phyloP scores from a whole-genome alignment of 2,113 vertebrate species.

The Gymnogyps californianus region DNA sequence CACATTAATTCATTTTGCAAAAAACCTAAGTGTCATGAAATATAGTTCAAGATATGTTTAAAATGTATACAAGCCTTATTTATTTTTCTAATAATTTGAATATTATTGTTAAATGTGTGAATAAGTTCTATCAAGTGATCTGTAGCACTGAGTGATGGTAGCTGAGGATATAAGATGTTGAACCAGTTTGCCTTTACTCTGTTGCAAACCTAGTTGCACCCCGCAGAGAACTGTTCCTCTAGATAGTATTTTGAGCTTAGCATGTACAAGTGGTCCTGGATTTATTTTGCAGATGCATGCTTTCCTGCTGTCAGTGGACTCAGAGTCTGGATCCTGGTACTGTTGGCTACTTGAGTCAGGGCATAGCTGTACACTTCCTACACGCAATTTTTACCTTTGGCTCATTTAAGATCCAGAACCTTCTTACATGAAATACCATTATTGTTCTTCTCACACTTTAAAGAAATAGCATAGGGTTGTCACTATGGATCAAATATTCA shows the following conservation, averaged over 20 bases:
- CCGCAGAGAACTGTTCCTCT: neutral
- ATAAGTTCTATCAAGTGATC: neutral
- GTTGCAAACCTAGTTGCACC: neutral
- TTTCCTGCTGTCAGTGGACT: neutral
- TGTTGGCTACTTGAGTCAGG: neutral
- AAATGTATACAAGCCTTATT: neutral
- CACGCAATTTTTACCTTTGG: neutral
- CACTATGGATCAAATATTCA: neutral
- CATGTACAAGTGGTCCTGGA: neutral
- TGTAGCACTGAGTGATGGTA: neutral
- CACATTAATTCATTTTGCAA: neutral
- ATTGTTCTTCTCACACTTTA: neutral
- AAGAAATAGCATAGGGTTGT: neutral
- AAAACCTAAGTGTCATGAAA: accelerated
- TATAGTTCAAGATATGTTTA: neutral
- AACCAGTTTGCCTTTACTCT: neutral
- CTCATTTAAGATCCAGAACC: neutral
- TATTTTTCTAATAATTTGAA: neutral
- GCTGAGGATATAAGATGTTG: neutral
- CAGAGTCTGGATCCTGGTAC: neutral
- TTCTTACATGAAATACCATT: neutral
- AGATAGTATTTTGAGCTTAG: neutral
- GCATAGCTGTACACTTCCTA: neutral
- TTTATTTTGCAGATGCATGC: neutral
- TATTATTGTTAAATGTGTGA: neutral